These are phyloP conservation scores for Anomalospiza imberbis DNA, from an alignment of 2,797 vertebrate species.

Conservation along the genomic window DNA sequence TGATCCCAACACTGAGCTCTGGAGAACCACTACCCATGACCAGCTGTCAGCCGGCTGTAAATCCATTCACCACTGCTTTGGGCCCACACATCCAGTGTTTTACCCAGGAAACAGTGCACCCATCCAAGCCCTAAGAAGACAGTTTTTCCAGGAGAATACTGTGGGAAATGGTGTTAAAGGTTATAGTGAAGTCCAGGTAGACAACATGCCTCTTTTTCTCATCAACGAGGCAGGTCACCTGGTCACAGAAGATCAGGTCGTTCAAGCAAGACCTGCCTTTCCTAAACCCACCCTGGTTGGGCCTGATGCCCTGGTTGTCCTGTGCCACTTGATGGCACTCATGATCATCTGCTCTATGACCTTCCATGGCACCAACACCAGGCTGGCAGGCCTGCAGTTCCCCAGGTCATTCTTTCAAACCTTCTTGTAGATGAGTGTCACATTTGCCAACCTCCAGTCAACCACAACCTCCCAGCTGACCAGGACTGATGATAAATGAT, in stretches of 20 bases:
- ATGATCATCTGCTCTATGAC: background rate
- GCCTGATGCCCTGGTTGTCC: background rate
- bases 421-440: background rate
- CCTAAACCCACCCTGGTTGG: background rate
- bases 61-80: background rate
- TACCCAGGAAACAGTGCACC: background rate
- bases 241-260: accelerated
- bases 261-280: background rate
- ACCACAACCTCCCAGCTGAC: background rate
- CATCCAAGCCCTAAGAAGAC: too few relatives aligned
- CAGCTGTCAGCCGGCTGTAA: background rate
- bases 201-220: background rate
- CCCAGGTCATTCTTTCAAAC: background rate
- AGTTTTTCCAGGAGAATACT: background rate
- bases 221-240: background rate
- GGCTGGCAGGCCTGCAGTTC: background rate
- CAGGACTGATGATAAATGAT: background rate
- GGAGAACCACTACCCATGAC: background rate
- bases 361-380: background rate
- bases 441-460: background rate
- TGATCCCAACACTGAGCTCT: background rate
- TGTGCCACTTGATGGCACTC: background rate
- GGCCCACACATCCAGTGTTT: background rate
- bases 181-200: background rate
- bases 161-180: background rate